Evolutionary conservation across 1,140 invertebrate species (phyloP), one percentile per base, ranked within the genome.

Genomic region (Rhizoglyphus robini): DNA sequence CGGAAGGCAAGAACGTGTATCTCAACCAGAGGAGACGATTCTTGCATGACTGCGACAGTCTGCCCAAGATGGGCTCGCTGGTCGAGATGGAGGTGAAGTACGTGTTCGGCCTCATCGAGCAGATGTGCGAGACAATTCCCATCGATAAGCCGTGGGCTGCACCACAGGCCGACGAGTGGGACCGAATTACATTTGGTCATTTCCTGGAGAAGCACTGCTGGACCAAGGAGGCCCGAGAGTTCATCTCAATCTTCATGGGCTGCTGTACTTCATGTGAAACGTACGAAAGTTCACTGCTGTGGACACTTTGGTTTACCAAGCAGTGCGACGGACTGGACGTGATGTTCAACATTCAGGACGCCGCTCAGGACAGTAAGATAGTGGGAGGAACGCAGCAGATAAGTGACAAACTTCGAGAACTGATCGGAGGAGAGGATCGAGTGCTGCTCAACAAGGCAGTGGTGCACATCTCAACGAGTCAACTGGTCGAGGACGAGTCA

Each of bases 311-410:
- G 74, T 77, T 75, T 65, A 63, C 75, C 18, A 71, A 71, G 61
- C 68, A 72, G 18, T 72, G 73, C 51, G 73, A 73, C 27, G 75
- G 75, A 36, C 63, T 68, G 0, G 67, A 72, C 29, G 30, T 71
- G 30, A 76, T 76, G 32, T 72, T 71, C 36, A 73, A 70, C 1
- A 73, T 74, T 25, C 69, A 69, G 29, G 73, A 74, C 67, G 75
- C 74, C 4, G 75, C 70, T n/a, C 74, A 74, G 73, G 76, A 76
- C 63, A 69, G 74, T 41, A 76, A 77, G 65, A 73, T 77, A 60
- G 70, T 73, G 27, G 76, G 76, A 31, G 76, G 76, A n/a, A 71
- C 72, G 20, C 72, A 74, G 59, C 76, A 77, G 63, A 71, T 77
- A 13, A 74, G 74, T 68, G 67, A 72, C 49, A 69, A 69, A 63